Percentiles rank a stretch among this genome's conserved stretches.
phyloP scores from a whole-genome alignment of 2,888 invertebrate genomes.

The Meghimatium bilineatum region DNA sequence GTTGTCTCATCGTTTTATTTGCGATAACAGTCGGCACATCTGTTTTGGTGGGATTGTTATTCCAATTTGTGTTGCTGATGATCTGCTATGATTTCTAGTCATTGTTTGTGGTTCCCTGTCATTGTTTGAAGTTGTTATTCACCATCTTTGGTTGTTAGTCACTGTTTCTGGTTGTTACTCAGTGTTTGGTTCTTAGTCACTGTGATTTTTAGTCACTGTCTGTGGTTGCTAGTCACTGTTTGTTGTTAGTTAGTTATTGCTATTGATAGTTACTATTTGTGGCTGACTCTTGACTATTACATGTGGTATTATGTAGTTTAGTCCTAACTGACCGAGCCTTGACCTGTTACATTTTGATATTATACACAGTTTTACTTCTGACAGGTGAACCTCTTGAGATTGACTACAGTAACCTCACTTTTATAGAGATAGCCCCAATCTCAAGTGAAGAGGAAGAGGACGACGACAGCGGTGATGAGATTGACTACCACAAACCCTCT shows the following conservation, averaged over 20 bases:
- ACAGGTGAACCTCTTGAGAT: slow-evolving; percentile 46
- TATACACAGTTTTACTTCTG: too few species aligned
- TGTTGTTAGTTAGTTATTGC: too few species aligned
- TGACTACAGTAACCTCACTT: slow-evolving; percentile 48
- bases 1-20: too few species aligned
- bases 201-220: not conserved
- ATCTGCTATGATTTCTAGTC: not conserved
- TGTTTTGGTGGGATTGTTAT: too few species aligned
- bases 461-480: slow-evolving; percentile 59
- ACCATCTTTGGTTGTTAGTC: not conserved
- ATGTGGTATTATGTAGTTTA: not conserved
- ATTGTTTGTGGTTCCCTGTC: not conserved
- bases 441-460: slow-evolving; percentile 54
- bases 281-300: too few species aligned
- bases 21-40: too few species aligned
- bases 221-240: not conserved
- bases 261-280: too few species aligned
- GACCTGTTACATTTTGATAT: too few species aligned
- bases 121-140: not conserved
- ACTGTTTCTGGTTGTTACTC: not conserved
- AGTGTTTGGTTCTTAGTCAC: not conserved
- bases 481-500: slow-evolving; percentile 62
- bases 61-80: too few species aligned
- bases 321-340: not conserved
- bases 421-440: slow-evolving; percentile 51